These are phyloP conservation scores for Sphaerophoria rueppellii DNA, from an alignment of 2,888 invertebrate genomes.

Conservation along the genomic window DNA sequence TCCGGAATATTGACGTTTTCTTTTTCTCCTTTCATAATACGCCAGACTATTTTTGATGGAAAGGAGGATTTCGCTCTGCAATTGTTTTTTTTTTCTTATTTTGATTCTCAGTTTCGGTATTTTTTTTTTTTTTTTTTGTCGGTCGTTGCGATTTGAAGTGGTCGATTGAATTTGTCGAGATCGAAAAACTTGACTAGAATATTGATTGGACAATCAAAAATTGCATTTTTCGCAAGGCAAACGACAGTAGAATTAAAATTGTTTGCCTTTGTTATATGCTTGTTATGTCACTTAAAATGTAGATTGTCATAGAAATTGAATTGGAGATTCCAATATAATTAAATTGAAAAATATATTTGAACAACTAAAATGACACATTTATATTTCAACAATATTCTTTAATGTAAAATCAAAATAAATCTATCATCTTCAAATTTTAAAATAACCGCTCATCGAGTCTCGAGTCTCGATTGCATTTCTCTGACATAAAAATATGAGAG, in stretches of 20 bases:
- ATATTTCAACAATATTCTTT: not conserved
- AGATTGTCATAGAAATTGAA: slow-evolving; percentile 56
- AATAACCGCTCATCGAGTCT: no score
- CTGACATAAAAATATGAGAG: no score
- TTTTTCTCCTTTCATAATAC: not conserved
- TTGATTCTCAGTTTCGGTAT: not conserved
- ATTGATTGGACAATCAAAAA: slow-evolving; percentile 68
- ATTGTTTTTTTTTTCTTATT: slow-evolving; percentile 23
- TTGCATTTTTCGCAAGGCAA: slow-evolving; percentile 47
- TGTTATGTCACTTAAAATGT: slow-evolving; percentile 65
- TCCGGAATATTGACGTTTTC: slow-evolving; percentile 3
- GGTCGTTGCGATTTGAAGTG: slow-evolving; percentile 31
- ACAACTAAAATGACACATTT: no score
- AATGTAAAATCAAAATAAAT: no score
- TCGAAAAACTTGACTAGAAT: slow-evolving; percentile 69
- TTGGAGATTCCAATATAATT: slow-evolving; percentile 49
- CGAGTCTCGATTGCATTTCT: no score
- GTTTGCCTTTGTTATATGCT: slow-evolving; percentile 60
- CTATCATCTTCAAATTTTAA: no score
- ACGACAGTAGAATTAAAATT: slow-evolving; percentile 66
- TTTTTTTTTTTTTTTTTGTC: slow-evolving; percentile 37
- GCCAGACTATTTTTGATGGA: slow-evolving; percentile 41
- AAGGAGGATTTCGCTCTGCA: slow-evolving; percentile 40
- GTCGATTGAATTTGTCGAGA: slow-evolving; percentile 68
- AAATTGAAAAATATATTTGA: slow-evolving; percentile 27